Conservation (phyloP, 1,140 invertebrate species). For the Bacillus rossius region DNA sequence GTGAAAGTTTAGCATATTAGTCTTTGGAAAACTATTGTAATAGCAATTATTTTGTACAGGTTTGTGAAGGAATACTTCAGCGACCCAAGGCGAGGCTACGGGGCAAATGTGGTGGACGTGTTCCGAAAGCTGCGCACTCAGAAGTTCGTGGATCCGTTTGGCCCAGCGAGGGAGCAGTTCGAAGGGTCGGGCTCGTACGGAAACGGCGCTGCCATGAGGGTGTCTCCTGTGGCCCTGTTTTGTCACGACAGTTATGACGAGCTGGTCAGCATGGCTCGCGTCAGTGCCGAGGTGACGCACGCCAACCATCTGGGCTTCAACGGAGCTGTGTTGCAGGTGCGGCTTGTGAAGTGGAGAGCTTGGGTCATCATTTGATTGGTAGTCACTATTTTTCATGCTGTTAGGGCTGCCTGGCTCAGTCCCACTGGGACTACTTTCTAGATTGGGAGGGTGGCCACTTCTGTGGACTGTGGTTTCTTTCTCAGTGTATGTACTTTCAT, state of each 20-base stretch:
- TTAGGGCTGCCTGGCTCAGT: neutral
- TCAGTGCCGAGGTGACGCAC: conserved; percentile 60
- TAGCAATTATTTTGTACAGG: too few species aligned
- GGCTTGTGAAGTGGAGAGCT: too few species aligned
- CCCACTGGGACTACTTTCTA: too few species aligned
- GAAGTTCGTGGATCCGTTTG: conserved; percentile 54
- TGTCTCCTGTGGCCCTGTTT: conserved; percentile 64
- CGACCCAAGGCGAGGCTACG: conserved; percentile 62
- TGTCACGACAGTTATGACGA: conserved; percentile 46
- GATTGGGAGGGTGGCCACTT: neutral
- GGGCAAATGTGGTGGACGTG: conserved; percentile 53
- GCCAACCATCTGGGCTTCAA: conserved; percentile 55
- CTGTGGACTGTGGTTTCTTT: neutral
- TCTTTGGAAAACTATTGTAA: too few species aligned
- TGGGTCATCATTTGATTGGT: too few species aligned
- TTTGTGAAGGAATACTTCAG: conserved; percentile 61
- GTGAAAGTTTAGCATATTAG: too few species aligned
- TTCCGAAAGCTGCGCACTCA: conserved; percentile 54
- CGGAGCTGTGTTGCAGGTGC: conserved; percentile 62
- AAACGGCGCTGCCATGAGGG: conserved; percentile 73
- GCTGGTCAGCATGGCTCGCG: conserved; percentile 46
- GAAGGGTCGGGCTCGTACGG: conserved; percentile 66
- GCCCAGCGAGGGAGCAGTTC: conserved; percentile 64
- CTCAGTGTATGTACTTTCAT: too few species aligned
- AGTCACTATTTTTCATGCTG: neutral